A percentile compares a stretch with the other conserved stretches of the same genome.
Conservation (phyloP, 2,113 vertebrate species). For the Aix galericulata region DNA sequence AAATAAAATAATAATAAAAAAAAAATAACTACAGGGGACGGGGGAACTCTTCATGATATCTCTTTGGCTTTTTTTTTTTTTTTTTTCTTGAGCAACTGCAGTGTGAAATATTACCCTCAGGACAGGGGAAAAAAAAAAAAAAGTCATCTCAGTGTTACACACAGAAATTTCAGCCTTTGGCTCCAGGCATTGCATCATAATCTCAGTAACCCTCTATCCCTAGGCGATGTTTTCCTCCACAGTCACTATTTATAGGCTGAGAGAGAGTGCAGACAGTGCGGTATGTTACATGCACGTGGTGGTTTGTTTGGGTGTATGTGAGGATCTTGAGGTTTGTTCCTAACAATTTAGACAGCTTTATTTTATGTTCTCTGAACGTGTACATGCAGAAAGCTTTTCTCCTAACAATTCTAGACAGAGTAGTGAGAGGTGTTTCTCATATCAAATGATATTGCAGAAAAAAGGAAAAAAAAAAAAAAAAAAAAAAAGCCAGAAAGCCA, state of each 20-base stretch:
- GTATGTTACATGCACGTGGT: background rate
- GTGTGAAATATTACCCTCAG: conserved; percentile 20
- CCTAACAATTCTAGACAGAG: background rate
- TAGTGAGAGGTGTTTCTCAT: background rate
- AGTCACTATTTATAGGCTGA: conserved; percentile 4
- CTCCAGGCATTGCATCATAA: background rate
- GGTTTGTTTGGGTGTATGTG: background rate
- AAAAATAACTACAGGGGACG: background rate
- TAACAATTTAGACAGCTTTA: background rate
- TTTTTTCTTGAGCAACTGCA: background rate
- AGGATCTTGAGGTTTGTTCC: conserved; percentile 15
- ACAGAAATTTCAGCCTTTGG: background rate
- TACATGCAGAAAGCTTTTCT: background rate
- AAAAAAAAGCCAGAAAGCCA: background rate
- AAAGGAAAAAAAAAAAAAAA: background rate
- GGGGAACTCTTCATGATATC: background rate
- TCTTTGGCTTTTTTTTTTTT: background rate
- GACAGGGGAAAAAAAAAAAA: background rate
- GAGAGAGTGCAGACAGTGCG: background rate
- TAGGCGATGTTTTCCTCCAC: background rate
- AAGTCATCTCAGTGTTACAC: background rate
- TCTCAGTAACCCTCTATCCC: background rate
- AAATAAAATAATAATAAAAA: background rate
- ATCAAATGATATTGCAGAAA: background rate
- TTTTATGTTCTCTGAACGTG: background rate